Evolutionary conservation across 2,888 invertebrate genomes (phyloP), one percentile per base, ranked within the genome.

Genomic region (Rotaria sp.): DNA sequence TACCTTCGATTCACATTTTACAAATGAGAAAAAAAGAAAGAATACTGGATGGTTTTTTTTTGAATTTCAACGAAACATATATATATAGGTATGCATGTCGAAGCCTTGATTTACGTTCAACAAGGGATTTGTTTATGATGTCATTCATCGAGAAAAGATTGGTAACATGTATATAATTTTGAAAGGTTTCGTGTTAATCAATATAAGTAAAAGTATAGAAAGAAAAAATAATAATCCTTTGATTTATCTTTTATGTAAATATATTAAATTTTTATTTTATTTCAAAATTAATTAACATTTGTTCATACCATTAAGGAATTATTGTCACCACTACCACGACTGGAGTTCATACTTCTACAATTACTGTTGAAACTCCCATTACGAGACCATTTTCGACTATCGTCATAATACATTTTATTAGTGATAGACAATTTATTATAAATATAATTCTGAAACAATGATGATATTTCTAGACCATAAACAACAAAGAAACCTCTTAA

Each of bases 81-180:
- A 35, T 35, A 21, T 50, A 50, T 50, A 50, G 10, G 18, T 50
- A 50, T 50, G 18, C 18, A 67, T 67, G 8, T 35, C 3, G 35
- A 67, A 67, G 67, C 67, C 67, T 67, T 67, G 67, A 67, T 67
- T 67, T 67, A 67, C 35, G 67, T 35, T 67, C 35, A 67, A 67
- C 35, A 67, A 67, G 15, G 67, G 67, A 35, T 67, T 67, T 67
- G 35, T 67, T 67, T 35, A 67, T 67, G 35, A 67, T 38, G 38
- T 67, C 67, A 67, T 67, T 21, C 35, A 35, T 30, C 35, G 67
- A 67, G 21, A 35, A 35, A 35, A 35, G 30, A 10, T 59, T 59
- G 57, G 13, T 59, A 59, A 59, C 15, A 38, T 38, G 67, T 35
- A 35, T 30, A 67, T 67, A 18, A 67, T 35, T 35, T 67, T 67